Conservation (phyloP, 2,797 vertebrate genomes). For the Chiloscyllium punctatum region DNA sequence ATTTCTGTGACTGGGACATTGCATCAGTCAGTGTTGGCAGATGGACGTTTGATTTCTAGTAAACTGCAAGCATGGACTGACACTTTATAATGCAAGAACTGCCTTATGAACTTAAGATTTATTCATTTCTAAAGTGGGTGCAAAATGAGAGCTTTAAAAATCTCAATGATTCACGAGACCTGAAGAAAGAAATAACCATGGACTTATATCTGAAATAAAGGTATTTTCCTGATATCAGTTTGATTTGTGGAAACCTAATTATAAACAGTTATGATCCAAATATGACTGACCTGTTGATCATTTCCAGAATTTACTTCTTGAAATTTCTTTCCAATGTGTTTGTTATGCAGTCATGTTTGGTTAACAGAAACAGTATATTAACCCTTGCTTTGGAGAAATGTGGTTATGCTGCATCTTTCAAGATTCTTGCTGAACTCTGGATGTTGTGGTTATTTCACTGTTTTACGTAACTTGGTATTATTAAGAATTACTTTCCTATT, state of each 20-base stretch:
- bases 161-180: not conserved
- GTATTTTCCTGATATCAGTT: not conserved
- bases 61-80: not conserved
- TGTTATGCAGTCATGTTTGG: not conserved
- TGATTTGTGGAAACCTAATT: not conserved
- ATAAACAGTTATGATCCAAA: not conserved
- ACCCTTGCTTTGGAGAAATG: not conserved
- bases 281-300: not conserved
- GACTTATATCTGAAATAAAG: not conserved
- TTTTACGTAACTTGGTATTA: not conserved
- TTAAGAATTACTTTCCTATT: not conserved
- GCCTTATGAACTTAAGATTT: not conserved
- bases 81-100: not conserved
- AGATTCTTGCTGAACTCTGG: not conserved
- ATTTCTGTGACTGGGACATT: not conserved
- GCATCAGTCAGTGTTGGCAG: not conserved
- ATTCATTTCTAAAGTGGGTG: not conserved
- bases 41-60: not conserved
- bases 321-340: not conserved
- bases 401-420: conserved; percentile 2
- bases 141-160: not conserved
- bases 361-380: not conserved
- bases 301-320: not conserved
- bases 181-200: not conserved
- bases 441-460: not conserved